A percentile compares a stretch with the other conserved stretches of the same genome.
Conservation (phyloP, 2,888 invertebrate genomes). For the Perithous albicinctus region DNA sequence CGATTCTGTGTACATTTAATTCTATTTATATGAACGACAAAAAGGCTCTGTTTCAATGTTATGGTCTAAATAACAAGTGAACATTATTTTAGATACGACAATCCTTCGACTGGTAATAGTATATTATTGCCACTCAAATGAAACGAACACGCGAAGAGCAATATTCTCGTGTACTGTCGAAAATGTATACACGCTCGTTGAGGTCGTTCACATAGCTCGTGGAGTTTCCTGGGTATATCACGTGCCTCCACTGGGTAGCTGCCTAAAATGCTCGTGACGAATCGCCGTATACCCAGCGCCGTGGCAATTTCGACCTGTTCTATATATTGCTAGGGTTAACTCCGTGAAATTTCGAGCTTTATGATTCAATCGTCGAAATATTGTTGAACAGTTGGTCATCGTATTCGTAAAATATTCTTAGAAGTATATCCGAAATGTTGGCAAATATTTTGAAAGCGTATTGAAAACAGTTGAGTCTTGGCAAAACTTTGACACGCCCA, state of each 20-base stretch:
- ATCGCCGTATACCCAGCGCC: background rate
- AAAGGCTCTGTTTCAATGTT: background rate
- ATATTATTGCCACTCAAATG: conserved; percentile 14
- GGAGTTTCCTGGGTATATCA: conserved; percentile 17
- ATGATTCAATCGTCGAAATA: background rate
- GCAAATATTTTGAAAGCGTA: background rate
- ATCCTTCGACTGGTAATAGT: background rate
- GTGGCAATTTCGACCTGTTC: background rate
- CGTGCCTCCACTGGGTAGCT: conserved; percentile 6
- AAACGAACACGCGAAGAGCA: background rate
- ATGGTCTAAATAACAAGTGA: background rate
- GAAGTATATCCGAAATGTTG: background rate
- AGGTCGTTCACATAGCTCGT: conserved; percentile 19
- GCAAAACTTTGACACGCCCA: background rate
- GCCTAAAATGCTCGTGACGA: conserved; percentile 28
- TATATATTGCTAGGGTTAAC: too few relatives aligned
- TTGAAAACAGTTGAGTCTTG: background rate
- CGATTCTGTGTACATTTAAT: background rate
- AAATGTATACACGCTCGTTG: conserved; percentile 22
- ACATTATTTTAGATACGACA: background rate
- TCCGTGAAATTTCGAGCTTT: background rate
- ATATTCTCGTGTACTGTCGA: conserved; percentile 28
- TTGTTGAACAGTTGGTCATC: background rate
- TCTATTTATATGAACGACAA: background rate
- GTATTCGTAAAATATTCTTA: background rate